Conservation (phyloP, 2,797 vertebrate species). For the Chloroceryle inda region DNA sequence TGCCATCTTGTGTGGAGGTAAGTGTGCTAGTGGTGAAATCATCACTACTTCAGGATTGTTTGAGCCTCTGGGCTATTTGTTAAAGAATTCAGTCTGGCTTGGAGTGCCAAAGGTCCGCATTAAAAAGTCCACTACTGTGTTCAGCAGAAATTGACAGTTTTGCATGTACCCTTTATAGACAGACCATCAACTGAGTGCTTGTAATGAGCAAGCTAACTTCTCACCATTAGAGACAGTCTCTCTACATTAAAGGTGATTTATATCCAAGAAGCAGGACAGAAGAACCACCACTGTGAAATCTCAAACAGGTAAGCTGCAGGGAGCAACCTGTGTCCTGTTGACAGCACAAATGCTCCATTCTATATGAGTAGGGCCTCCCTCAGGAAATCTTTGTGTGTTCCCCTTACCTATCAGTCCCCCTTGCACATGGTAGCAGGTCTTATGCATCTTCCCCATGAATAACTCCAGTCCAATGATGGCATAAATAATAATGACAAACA, state of each 20-base stretch:
- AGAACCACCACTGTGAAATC: not conserved
- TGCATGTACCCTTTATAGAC: not conserved
- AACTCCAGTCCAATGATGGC: slow-evolving; percentile 99
- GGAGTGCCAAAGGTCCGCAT: not conserved
- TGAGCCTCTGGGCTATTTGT: not conserved
- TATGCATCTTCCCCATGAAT: slow-evolving; percentile 99
- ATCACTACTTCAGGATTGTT: not conserved
- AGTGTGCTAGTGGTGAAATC: not conserved
- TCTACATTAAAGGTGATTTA: not conserved
- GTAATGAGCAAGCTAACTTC: not conserved
- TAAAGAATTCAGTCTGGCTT: not conserved
- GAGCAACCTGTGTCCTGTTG: not conserved
- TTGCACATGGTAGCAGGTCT: slow-evolving; percentile 88
- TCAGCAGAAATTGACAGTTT: not conserved
- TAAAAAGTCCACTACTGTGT: not conserved
- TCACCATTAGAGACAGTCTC: not conserved
- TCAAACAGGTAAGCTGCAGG: not conserved
- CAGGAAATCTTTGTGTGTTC: not conserved
- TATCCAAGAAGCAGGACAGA: not conserved
- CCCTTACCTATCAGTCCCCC: slow-evolving; percentile 82
- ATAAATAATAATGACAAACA: slow-evolving; percentile 99
- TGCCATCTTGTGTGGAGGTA: not conserved
- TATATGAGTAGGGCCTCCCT: not conserved
- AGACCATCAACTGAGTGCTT: not conserved
- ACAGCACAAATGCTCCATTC: not conserved